phyloP scores from a whole-genome alignment of 2,113 vertebrate species.

The Alexandromys fortis region DNA sequence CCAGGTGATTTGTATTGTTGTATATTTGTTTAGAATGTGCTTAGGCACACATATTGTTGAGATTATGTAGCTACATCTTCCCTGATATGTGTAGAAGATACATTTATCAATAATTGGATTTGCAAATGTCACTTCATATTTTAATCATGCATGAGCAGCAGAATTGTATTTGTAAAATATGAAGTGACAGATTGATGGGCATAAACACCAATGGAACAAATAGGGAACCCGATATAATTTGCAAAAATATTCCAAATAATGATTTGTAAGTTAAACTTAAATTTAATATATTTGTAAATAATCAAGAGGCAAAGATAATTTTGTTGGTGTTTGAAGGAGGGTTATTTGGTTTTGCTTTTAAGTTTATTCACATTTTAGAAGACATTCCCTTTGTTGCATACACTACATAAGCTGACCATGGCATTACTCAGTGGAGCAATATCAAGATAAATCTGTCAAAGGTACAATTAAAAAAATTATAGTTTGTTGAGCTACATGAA shows the following conservation, averaged over 20 bases:
- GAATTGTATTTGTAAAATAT: neutral
- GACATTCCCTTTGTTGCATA: neutral
- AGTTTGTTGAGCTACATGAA: neutral
- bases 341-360: neutral
- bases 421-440: neutral
- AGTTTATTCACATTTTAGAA: neutral
- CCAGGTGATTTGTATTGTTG: too few relatives aligned
- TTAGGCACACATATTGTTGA: neutral
- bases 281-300: neutral
- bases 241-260: neutral
- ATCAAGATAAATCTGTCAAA: neutral
- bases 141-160: neutral
- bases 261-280: neutral
- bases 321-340: neutral
- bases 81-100: neutral
- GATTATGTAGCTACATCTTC: neutral
- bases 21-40: neutral
- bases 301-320: neutral
- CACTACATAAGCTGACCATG: rapidly evolving
- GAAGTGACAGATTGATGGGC: neutral
- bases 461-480: neutral
- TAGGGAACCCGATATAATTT: neutral
- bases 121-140: neutral
- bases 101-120: neutral
- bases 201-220: neutral